Conservation (phyloP, 2,113 vertebrate genomes). For the Arenaria interpres region DNA sequence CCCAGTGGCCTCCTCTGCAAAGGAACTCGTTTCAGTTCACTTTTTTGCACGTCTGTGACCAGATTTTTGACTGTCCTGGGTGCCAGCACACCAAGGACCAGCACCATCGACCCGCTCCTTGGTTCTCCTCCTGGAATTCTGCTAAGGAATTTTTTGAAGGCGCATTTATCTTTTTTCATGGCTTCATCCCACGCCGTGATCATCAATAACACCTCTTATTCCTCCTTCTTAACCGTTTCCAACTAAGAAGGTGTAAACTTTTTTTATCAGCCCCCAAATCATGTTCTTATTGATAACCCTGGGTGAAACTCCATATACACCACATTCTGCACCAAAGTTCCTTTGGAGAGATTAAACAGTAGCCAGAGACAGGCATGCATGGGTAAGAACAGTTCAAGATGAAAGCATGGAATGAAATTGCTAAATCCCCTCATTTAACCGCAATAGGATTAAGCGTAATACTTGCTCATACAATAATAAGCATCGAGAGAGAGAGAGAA, state of each 20-base stretch:
- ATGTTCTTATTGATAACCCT: background rate
- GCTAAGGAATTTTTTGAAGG: background rate
- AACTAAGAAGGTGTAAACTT: background rate
- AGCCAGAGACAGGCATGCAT: background rate
- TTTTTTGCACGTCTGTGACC: background rate
- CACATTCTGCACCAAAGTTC: background rate
- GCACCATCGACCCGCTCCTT: rapidly evolving
- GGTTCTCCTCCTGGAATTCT: background rate
- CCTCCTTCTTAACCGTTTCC: background rate
- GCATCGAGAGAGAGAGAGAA: background rate
- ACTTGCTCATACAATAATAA: background rate
- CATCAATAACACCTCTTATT: background rate
- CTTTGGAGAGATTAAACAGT: background rate
- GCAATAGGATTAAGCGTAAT: background rate
- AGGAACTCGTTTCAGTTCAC: background rate
- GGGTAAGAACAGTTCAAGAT: background rate
- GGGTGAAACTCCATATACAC: background rate
- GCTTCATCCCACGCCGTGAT: background rate
- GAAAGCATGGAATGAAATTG: background rate
- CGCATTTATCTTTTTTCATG: background rate
- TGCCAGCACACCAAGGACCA: background rate
- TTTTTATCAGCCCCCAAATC: background rate
- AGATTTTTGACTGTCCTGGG: background rate
- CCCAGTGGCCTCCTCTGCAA: background rate
- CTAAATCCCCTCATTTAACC: slow-evolving; percentile 10